Percentiles rank a stretch among this genome's conserved stretches.
Evolutionary conservation across 1,140 invertebrate genomes (phyloP).

Genomic region (Dendrolimus punctatus): DNA sequence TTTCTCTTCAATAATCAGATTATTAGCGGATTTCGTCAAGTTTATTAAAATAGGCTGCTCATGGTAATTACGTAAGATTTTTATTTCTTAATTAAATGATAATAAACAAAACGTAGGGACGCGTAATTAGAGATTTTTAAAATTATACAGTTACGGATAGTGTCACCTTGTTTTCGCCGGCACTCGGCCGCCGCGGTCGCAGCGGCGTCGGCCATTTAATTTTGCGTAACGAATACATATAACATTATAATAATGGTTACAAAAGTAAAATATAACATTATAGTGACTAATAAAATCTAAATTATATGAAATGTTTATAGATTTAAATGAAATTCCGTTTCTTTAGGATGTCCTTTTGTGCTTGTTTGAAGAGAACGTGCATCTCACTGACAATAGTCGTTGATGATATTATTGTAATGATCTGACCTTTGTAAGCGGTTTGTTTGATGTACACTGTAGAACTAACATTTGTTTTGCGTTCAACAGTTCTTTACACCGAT

Average conservation of each 20-base stretch:
- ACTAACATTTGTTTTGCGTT: constrained; percentile 69
- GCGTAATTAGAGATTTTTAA: constrained; percentile 72
- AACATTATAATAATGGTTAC: constrained; percentile 69
- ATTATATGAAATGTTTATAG: constrained; percentile 72
- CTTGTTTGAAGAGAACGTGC: constrained; percentile 55
- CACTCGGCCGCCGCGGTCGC: constrained; percentile 21
- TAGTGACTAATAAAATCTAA: constrained; percentile 69
- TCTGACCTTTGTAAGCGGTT: constrained; percentile 60
- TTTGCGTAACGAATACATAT: constrained; percentile 69
- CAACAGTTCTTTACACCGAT: constrained; percentile 68
- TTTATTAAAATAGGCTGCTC: constrained; percentile 69
- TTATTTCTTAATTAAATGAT: constrained; percentile 71
- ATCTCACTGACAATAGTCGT: constrained; percentile 64
- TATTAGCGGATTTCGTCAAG: constrained; percentile 65
- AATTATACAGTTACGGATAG: constrained; percentile 70
- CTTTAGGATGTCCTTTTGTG: constrained; percentile 63
- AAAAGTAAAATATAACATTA: constrained; percentile 71
- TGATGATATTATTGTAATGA: constrained; percentile 55
- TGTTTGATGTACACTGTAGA: constrained; percentile 65
- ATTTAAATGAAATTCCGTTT: constrained; percentile 68
- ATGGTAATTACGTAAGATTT: constrained; percentile 67
- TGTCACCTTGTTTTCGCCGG: constrained; percentile 50
- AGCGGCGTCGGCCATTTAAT: constrained; percentile 28
- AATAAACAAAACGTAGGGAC: constrained; percentile 69
- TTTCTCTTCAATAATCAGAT: constrained; percentile 61